Evolutionary conservation across 2,888 invertebrate genomes (phyloP).

Genomic region (Scelioninae gen. 2): DNA sequence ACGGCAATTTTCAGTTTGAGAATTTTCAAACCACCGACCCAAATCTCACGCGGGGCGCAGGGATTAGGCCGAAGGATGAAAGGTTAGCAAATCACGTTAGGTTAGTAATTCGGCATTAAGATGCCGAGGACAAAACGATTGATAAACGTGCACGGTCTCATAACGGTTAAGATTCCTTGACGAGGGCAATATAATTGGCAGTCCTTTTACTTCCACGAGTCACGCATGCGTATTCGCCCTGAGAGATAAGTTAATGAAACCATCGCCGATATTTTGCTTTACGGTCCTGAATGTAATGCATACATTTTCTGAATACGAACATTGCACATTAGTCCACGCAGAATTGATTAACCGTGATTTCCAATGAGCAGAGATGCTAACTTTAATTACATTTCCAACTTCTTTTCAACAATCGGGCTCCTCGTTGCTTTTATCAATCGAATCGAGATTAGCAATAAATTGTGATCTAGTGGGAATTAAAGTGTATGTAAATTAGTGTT

Average conservation of each 20-base stretch:
- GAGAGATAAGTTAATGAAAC: conserved; percentile 73
- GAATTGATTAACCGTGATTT: conserved; percentile 71
- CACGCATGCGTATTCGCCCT: conserved; percentile 67
- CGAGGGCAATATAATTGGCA: conserved; percentile 48
- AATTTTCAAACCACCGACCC: conserved; percentile 1
- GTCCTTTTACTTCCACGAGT: conserved; percentile 68
- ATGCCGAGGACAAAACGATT: conserved; percentile 23
- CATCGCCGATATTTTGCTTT: conserved; percentile 70
- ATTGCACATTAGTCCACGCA: conserved; percentile 58
- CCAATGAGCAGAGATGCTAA: conserved; percentile 59
- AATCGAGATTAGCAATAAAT: too few species aligned
- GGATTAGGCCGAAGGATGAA: conserved; percentile 12
- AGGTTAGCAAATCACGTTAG: conserved; percentile 4
- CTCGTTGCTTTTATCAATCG: too few species aligned
- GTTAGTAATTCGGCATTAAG: too few species aligned
- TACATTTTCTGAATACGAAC: conserved; percentile 63
- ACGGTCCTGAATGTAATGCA: conserved; percentile 69
- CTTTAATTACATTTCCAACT: conserved; percentile 74
- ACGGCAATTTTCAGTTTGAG: too few species aligned
- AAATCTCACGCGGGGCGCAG: too few species aligned
- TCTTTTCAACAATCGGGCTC: conserved; percentile 67
- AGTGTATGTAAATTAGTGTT: too few species aligned
- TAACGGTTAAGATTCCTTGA: conserved; percentile 30
- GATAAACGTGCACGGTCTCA: conserved; percentile 26
- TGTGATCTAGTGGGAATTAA: too few species aligned